A percentile compares a stretch with the other conserved stretches of the same genome.
phyloP scores from a whole-genome alignment of 2,888 invertebrate species.

The Rhagophthalmus giganteus region DNA sequence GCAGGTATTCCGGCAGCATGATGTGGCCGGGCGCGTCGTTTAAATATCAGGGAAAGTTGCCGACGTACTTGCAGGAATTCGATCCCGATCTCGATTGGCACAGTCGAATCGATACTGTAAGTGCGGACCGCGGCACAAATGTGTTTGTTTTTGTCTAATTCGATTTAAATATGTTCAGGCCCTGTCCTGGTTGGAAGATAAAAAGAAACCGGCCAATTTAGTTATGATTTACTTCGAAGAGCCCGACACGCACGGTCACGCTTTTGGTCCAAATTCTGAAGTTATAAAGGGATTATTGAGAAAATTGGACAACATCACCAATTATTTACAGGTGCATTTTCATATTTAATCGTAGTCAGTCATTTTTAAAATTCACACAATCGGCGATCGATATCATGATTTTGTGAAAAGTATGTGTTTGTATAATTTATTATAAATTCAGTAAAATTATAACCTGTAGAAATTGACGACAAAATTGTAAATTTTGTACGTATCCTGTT shows the following conservation, averaged over 20 bases:
- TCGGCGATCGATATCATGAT: neutral
- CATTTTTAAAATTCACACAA: neutral
- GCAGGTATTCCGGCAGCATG: slow-evolving; percentile 64
- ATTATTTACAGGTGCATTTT: slow-evolving; percentile 62
- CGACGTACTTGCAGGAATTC: slow-evolving; percentile 56
- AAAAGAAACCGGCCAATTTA: slow-evolving; percentile 66
- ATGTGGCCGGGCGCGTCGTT: slow-evolving; percentile 72
- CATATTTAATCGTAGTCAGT: no score
- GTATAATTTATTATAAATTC: no score
- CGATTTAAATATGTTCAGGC: slow-evolving; percentile 44
- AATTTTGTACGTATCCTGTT: no score
- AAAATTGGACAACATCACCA: slow-evolving; percentile 59
- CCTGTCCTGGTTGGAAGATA: slow-evolving; percentile 63
- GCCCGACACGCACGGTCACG: slow-evolving; percentile 68
- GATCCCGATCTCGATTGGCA: slow-evolving; percentile 55
- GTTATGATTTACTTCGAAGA: slow-evolving; percentile 71
- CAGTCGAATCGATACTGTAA: slow-evolving; percentile 60
- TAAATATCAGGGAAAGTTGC: slow-evolving; percentile 57
- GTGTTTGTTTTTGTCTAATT: no score
- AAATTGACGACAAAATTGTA: no score
- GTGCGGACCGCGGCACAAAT: no score
- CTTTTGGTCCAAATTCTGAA: slow-evolving; percentile 60
- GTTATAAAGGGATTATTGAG: slow-evolving; percentile 51
- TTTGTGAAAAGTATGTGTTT: no score
- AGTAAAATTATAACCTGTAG: no score